These are phyloP conservation scores for Rynchops niger DNA, from an alignment of 2,113 vertebrate genomes.

Conservation along the genomic window DNA sequence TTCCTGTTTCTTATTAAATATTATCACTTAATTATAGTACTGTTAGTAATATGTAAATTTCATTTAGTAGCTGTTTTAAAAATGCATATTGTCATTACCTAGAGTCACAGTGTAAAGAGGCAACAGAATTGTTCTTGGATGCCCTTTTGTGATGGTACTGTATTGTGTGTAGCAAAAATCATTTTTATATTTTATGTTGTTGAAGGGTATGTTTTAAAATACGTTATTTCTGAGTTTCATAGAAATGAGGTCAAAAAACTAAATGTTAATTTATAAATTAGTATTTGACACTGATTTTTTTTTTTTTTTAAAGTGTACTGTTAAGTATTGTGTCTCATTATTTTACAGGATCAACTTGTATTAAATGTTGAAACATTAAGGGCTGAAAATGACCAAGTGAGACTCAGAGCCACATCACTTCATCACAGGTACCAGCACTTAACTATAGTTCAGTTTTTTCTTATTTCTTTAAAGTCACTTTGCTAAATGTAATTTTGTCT, in stretches of 20 bases:
- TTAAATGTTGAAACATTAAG: constrained; percentile 88
- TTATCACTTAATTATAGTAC: not conserved
- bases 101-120: not conserved
- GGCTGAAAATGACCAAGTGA: constrained; percentile 86
- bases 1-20: not conserved
- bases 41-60: not conserved
- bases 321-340: not conserved
- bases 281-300: not conserved
- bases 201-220: not conserved
- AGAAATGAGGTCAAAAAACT: not conserved
- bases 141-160: not conserved
- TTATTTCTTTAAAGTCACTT: not conserved
- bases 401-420: constrained; percentile 84
- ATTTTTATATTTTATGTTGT: not conserved
- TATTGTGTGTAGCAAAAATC: not conserved
- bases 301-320: not conserved
- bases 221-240: not conserved
- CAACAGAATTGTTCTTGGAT: not conserved
- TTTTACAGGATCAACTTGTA: constrained; percentile 88
- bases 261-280: not conserved
- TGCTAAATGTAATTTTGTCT: not conserved
- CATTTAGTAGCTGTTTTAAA: not conserved
- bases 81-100: not conserved
- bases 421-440: constrained; percentile 81
- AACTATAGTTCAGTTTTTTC: not conserved